These are phyloP conservation scores for Diarsia rubi DNA, from an alignment of 2,888 invertebrate species.

Conservation along the genomic window DNA sequence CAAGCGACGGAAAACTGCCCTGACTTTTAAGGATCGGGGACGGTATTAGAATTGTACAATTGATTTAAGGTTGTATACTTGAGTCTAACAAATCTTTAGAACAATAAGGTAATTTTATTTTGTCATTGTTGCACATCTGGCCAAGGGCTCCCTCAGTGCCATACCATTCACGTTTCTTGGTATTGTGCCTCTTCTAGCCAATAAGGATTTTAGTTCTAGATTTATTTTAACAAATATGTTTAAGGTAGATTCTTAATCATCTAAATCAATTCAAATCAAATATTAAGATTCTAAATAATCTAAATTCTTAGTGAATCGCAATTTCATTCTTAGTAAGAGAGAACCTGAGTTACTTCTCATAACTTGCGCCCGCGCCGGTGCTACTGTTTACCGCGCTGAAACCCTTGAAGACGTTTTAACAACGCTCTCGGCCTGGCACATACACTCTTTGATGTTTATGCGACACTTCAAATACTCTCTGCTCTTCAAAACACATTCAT, in stretches of 20 bases:
- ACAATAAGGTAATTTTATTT: not conserved
- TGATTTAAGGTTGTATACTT: not conserved
- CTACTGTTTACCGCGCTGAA: conserved; percentile 87
- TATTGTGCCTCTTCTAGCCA: too few species aligned
- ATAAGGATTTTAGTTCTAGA: not conserved
- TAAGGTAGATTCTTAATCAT: too few species aligned
- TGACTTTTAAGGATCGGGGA: not conserved
- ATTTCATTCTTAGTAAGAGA: not conserved
- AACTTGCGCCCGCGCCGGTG: conserved; percentile 68
- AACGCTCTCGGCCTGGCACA: conserved; percentile 81
- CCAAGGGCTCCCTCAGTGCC: too few species aligned
- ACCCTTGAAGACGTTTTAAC: conserved; percentile 88
- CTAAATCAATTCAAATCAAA: too few species aligned
- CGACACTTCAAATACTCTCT: conserved; percentile 81
- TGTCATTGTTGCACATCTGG: too few species aligned
- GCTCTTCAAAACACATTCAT: conserved; percentile 73
- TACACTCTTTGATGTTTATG: conserved; percentile 85
- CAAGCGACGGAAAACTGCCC: conserved; percentile 67
- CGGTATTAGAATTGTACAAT: not conserved
- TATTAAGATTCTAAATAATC: too few species aligned
- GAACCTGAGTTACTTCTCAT: conserved; percentile 9
- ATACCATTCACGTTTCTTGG: too few species aligned
- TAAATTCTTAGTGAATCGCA: not conserved
- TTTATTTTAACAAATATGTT: not conserved
- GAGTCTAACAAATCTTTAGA: not conserved